Conservation (phyloP, 2,113 vertebrate genomes). For the Tiliqua scincoides region DNA sequence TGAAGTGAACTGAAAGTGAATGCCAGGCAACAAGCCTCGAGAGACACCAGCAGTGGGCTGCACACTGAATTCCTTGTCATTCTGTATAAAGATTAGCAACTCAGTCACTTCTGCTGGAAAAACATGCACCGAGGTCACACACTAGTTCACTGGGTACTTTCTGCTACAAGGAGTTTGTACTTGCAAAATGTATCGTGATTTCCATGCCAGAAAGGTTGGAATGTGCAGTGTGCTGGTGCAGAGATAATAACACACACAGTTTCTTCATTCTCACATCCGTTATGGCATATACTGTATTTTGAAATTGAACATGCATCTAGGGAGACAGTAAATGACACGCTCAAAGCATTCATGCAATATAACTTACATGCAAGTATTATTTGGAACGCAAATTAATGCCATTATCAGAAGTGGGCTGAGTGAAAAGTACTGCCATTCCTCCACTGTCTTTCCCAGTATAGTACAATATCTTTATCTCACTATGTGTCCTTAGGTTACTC, state of each 20-base stretch:
- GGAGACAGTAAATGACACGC: not conserved
- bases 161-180: not conserved
- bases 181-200: not conserved
- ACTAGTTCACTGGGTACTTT: conserved; percentile 40
- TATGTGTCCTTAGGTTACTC: not conserved
- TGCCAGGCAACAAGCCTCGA: not conserved
- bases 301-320: not conserved
- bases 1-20: not conserved
- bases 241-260: no score
- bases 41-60: not conserved
- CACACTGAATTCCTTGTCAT: not conserved
- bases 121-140: conserved; percentile 20
- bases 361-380: not conserved
- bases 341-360: not conserved
- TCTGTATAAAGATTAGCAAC: conserved; percentile 33
- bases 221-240: not conserved
- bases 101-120: conserved; percentile 23
- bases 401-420: not conserved
- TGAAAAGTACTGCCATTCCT: not conserved
- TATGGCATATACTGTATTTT: not conserved
- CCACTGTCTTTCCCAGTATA: not conserved
- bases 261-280: not conserved
- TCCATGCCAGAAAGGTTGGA: not conserved
- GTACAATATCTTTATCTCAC: not conserved
- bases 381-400: not conserved